Evolutionary conservation across 2,888 invertebrate species (phyloP), one percentile per base, ranked within the genome.

Genomic region (Notodromas monacha): DNA sequence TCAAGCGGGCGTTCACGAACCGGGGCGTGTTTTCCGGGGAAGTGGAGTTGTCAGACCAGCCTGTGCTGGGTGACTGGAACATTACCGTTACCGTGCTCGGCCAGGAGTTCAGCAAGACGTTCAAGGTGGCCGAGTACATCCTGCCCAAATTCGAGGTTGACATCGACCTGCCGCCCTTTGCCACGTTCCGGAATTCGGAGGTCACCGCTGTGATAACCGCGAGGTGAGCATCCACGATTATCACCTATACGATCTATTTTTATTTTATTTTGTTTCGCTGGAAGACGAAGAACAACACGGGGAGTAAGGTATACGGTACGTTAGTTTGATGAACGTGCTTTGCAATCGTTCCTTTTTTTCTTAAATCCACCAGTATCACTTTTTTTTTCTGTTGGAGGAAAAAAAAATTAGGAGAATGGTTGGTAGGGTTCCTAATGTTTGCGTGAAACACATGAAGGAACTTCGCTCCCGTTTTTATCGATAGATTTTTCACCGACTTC

Each of bases 61-160:
- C 81, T 1, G 69, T 74, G 12, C 54, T 79, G 13, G 84, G 84
- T 14, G 60, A 66, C 44, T 86, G 84, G 84, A 68, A 63, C 29
- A 67, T 84, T 38, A 63, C 65, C 36, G 63, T 64, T 0, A 54
- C 49, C 12, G 54, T 64, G 4, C 57, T 58, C 29, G 63, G 59
- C 35, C 65, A 67, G 43, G 56, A 49, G 8, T 65, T 65, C 43
- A 58, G 62, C 33, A 68, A 70, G 43, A 57, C 57, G 6, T 61
- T 77, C 36, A 61, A 70, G 45, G 73, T 86, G 4, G 76, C 77
- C 4, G 74, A 79, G 50, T 81, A 79, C 42, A 69, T 89, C 32
- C 51, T 79, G 38, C 92, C 92, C 1, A 84, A 84, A 45, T 92
- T 84, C 49, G 66, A 81, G 43, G 72, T 89, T 34, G 61, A 61